Evolutionary conservation across 2,888 invertebrate species (phyloP), one percentile per base, ranked within the genome.

Genomic region (Drosophila eohydei): DNA sequence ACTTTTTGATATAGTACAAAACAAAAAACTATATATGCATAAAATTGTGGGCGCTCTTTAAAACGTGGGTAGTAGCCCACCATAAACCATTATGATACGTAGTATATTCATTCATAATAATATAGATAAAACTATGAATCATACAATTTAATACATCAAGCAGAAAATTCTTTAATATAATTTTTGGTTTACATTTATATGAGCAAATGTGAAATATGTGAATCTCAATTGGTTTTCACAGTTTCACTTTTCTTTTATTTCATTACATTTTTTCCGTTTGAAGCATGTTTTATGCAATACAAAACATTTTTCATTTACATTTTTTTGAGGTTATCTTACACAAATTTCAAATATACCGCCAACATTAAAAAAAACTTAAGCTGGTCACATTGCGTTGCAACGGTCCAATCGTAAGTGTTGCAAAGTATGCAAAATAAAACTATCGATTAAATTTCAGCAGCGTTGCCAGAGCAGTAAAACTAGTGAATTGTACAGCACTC

Each of bases 91-190:
- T 57, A 28, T 46, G 58, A 52, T 56, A 43, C 9, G 26, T 54
- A 54, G 16, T 48, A 57, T 44, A 55, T 63, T 57, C 68, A 73
- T 73, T 71, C 76, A 74, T 74, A 68, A 68, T 51, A 16, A 48
- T 55, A 65, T 57, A 40, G 28, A 50, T 54, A 38, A 16, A 57
- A 72, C 43, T 54, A 58, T 76, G 76, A 76, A 64, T 76, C 76
- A 76, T 30, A 21, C 40, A 43, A 55, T 61, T 11, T 8, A 28
- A 44, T 36, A 34, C 41, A 16, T 65, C 9, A 30, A 12, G 0
- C 11, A 14, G 66, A 66, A 66, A 4, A 28, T 65, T 66, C 32
- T 63, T 26, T 46, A 66, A 16, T 2, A 14, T 12, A 26, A 6
- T n/a, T 14, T 14, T 43, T 61, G 30, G 26, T 26, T 46, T 6